Conservation (phyloP, 1,140 invertebrate genomes). For the Chelonus insularis region DNA sequence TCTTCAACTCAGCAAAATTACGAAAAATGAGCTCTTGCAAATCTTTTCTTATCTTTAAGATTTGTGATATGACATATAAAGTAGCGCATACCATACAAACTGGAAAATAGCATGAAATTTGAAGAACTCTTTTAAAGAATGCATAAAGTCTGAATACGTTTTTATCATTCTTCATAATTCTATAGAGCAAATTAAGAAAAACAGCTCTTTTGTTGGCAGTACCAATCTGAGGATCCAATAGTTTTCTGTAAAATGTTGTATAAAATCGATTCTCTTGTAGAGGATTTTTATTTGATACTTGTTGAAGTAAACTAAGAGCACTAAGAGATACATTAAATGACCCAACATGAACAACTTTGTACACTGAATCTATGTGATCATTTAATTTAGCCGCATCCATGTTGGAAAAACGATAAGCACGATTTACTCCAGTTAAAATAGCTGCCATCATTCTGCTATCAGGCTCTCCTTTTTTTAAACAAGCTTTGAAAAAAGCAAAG, state of each 20-base stretch:
- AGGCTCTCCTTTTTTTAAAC: constrained; percentile 87
- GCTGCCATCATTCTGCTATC: constrained; percentile 91
- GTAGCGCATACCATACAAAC: constrained; percentile 69
- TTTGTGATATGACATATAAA: constrained; percentile 79
- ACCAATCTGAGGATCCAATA: constrained; percentile 77
- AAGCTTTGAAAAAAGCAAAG: constrained; percentile 93
- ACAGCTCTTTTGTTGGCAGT: constrained; percentile 77
- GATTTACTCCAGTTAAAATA: constrained; percentile 84
- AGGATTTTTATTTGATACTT: constrained; percentile 58
- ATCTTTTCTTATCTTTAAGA: constrained; percentile 51
- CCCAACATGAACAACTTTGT: constrained; percentile 84
- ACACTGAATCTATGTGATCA: constrained; percentile 81
- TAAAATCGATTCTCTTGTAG: constrained; percentile 73
- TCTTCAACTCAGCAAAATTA: constrained; percentile 12
- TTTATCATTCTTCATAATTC: constrained; percentile 80
- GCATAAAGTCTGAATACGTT: constrained; percentile 73
- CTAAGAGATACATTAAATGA: constrained; percentile 84
- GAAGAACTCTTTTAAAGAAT: constrained; percentile 89
- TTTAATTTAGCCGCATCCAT: constrained; percentile 62
- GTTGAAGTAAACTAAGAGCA: constrained; percentile 83
- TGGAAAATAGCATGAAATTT: constrained; percentile 65
- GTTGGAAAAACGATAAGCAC: constrained; percentile 81
- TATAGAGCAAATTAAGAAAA: constrained; percentile 86
- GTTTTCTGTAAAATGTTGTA: constrained; percentile 84
- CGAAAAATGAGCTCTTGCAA: constrained; percentile 30